A percentile compares a stretch with the other conserved stretches of the same genome.
Conservation (phyloP, 2,797 vertebrate species). For the Threskiornis aethiopicus region DNA sequence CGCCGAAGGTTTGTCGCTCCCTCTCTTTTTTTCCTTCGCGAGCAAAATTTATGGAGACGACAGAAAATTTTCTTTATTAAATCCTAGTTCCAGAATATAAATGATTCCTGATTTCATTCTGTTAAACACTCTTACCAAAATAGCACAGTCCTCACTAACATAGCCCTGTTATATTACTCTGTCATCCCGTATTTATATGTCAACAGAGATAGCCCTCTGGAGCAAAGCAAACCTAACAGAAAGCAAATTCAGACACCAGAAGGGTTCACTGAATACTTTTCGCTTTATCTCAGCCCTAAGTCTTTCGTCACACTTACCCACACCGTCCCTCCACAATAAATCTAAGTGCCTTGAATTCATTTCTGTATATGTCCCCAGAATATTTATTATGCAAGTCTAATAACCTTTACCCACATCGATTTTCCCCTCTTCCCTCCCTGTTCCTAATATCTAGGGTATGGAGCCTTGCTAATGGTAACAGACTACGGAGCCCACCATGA, state of each 20-base stretch:
- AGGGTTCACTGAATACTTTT: neutral
- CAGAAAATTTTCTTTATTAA: neutral
- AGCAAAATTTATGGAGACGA: neutral
- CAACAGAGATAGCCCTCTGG: neutral
- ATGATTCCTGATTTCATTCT: neutral
- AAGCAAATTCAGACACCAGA: neutral
- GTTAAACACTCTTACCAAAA: neutral
- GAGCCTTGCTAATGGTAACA: neutral
- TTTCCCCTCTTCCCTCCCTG: neutral
- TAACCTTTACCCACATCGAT: neutral
- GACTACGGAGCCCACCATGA: neutral
- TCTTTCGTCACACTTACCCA: neutral
- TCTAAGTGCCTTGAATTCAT: neutral
- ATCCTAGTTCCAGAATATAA: neutral
- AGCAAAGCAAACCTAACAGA: neutral
- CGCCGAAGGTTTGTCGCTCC: neutral
- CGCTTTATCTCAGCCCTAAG: neutral
- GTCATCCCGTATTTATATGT: neutral
- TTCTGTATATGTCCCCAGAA: neutral
- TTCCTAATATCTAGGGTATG: neutral
- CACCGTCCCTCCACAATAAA: neutral
- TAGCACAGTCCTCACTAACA: neutral
- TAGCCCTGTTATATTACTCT: neutral
- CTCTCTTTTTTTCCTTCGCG: neutral
- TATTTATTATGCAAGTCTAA: neutral